Percentiles rank a stretch among this genome's conserved stretches.
Evolutionary conservation across 2,888 invertebrate species (phyloP).

Genomic region (Heteropelma amictum): DNA sequence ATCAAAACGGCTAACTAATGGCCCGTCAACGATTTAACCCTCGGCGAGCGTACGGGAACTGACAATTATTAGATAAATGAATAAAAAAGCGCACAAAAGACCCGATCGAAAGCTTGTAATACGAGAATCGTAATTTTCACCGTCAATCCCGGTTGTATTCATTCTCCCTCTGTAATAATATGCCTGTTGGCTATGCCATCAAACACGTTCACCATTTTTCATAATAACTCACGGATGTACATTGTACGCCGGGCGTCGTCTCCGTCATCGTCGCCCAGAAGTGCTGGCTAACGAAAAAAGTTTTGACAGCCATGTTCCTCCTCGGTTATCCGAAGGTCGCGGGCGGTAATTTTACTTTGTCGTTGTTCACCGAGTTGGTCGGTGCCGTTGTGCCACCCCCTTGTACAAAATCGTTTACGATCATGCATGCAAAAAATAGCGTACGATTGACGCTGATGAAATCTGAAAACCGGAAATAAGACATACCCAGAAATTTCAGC

Average conservation of each 20-base stretch:
- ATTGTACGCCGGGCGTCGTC: slow-evolving; percentile 1
- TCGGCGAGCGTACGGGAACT: slow-evolving; percentile 14
- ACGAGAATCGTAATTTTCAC: slow-evolving; percentile 53
- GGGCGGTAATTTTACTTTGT: slow-evolving; percentile 25
- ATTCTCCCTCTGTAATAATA: slow-evolving; percentile 30
- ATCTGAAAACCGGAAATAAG: neutral
- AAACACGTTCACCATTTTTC: slow-evolving; percentile 40
- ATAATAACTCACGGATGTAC: slow-evolving; percentile 33
- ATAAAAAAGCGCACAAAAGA: slow-evolving; percentile 44
- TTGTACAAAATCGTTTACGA: neutral
- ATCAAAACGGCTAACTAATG: slow-evolving; percentile 57
- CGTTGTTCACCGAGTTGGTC: slow-evolving; percentile 22
- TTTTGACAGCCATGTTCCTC: slow-evolving; percentile 24
- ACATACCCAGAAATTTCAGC: slow-evolving; percentile 10
- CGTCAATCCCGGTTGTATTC: slow-evolving; percentile 35
- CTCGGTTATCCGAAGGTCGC: slow-evolving; percentile 26
- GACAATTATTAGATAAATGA: slow-evolving; percentile 51
- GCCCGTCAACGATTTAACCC: slow-evolving; percentile 54
- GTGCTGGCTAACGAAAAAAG: slow-evolving; percentile 22
- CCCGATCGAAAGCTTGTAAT: slow-evolving; percentile 38
- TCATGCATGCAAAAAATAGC: neutral
- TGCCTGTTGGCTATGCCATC: neutral
- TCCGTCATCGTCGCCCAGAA: neutral
- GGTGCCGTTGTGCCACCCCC: no score
- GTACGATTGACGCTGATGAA: neutral